Percentiles rank a stretch among this genome's conserved stretches.
Conservation (phyloP, 2,113 vertebrate species). For the Hippopotamus amphibius region DNA sequence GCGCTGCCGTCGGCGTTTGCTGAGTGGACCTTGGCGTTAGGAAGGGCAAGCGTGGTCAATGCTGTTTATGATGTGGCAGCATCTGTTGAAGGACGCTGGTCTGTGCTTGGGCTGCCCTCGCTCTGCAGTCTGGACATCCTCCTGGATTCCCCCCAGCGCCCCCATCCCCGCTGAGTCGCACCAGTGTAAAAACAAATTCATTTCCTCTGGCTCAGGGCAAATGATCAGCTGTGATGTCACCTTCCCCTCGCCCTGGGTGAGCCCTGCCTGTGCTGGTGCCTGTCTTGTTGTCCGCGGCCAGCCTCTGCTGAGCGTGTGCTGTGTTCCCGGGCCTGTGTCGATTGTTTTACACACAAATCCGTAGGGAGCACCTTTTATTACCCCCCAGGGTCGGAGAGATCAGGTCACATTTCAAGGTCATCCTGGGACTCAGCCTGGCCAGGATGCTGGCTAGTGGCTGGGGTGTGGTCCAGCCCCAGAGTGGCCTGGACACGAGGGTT, state of each 20-base stretch:
- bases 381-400: neutral
- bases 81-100: slow-evolving; percentile 33
- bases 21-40: slow-evolving; percentile 46
- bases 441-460: neutral
- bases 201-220: neutral
- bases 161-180: slow-evolving; percentile 55
- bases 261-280: neutral
- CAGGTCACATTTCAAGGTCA: accelerated
- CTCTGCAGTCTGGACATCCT: neutral
- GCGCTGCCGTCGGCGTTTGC: slow-evolving; percentile 40
- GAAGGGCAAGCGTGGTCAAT: slow-evolving; percentile 68
- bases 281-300: accelerated
- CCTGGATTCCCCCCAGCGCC: slow-evolving; percentile 34
- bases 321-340: neutral
- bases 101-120: neutral
- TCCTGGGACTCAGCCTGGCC: too few species aligned
- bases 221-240: neutral
- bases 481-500: neutral
- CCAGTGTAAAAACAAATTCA: slow-evolving; percentile 44
- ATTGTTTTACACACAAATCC: neutral
- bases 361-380: neutral
- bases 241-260: neutral
- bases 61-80: slow-evolving; percentile 39
- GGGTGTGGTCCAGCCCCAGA: neutral
- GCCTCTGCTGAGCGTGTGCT: accelerated